Evolutionary conservation across 2,113 vertebrate species (phyloP), one percentile per base, ranked within the genome.

Genomic region (Syngnathus scovelli): DNA sequence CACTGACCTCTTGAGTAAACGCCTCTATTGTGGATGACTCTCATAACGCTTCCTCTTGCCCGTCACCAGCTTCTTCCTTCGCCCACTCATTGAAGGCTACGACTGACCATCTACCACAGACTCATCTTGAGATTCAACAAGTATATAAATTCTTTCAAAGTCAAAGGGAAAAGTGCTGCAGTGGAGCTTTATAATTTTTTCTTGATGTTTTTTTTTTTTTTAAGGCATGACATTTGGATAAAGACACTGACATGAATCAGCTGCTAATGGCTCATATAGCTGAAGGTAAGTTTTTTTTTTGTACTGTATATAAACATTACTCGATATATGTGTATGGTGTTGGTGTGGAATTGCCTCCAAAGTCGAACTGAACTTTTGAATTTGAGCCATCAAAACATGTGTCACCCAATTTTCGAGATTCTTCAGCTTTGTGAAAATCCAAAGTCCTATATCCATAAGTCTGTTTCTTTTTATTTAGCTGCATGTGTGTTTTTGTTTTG

Each of bases 241-340:
- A 68, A 27, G 74, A 74, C n/a, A n/a, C 10, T 72, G 64, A 70
- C 71, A 60, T 43, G 41, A 74, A 69, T 70, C 13, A 37, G 19
- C 27, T 39, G 60, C 21, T 41, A 64, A 82, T 82, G 78, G 60
- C 61, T 69, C 38, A 37, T 7, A 60, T 21, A 67, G 68, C 27
- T 64, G 5, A 74, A 78, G 82, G 86, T 87, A 86, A 80, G 77
- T 9, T 37, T 52, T 84, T 66, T 52, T 83, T 66, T 69, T 36
- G 3, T 7, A 6, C 10, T 13, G 11, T 37, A 1, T 55, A 55
- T 55, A 58, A 16, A 56, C 5, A 33, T 1, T 5, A 9, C 5
- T 33, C 27, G 2, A n/a, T 49, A 19, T 48, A 27, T 55, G 21
- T 27, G 54, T 27, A 33, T 56, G 54, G 33, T 56, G 23, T 56